These are phyloP conservation scores for Ceratina japonica DNA, from an alignment of 1,140 invertebrate genomes.

Conservation along the genomic window DNA sequence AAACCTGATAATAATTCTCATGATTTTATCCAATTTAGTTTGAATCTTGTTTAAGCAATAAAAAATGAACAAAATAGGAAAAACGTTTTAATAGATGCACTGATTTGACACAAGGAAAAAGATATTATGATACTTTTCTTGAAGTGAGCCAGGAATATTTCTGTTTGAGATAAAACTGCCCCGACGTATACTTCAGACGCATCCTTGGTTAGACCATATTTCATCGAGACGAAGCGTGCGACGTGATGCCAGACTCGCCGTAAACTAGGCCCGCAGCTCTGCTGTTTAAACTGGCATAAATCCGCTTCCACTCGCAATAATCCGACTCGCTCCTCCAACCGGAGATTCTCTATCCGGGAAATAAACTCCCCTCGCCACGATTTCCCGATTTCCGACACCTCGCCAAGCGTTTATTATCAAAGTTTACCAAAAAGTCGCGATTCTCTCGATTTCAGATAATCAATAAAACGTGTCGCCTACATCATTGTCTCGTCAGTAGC, in stretches of 20 bases:
- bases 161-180: conserved; percentile 35
- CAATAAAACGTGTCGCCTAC: too few species aligned
- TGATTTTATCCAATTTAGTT: too few species aligned
- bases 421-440: too few species aligned
- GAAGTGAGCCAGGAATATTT: conserved; percentile 19
- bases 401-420: not conserved
- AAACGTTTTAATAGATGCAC: too few species aligned
- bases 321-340: conserved; percentile 22
- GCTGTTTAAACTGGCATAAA: conserved; percentile 69
- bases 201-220: conserved; percentile 55
- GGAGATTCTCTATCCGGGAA: conserved; percentile 1
- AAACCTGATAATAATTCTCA: too few species aligned
- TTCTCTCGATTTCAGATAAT: not conserved
- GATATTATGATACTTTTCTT: not conserved
- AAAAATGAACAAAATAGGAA: too few species aligned
- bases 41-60: too few species aligned
- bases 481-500: too few species aligned
- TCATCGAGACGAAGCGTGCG: conserved; percentile 56
- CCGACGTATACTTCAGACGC: conserved; percentile 20
- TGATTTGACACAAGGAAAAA: too few species aligned
- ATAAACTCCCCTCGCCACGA: not conserved
- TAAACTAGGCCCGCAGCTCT: conserved; percentile 60
- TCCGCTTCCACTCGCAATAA: conserved; percentile 59
- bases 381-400: conserved; percentile 6
- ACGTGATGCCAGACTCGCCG: conserved; percentile 39